These are phyloP conservation scores for Nemapogon koenigi DNA, from an alignment of 2,888 invertebrate genomes.

Conservation along the genomic window DNA sequence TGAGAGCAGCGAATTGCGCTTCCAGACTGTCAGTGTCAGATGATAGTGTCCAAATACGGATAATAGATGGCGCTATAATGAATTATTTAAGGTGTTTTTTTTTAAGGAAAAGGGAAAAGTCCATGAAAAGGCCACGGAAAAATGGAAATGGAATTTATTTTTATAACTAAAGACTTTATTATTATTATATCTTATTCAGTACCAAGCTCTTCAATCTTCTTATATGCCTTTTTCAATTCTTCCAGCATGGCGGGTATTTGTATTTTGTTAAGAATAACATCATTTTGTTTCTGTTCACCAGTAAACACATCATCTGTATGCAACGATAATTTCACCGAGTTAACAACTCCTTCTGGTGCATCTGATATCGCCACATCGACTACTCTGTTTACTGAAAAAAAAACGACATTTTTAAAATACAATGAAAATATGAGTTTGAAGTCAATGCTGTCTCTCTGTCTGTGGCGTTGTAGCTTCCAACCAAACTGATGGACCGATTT, in stretches of 20 bases:
- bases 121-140: too few relatives aligned
- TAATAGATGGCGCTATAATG: too few relatives aligned
- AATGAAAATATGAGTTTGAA: too few relatives aligned
- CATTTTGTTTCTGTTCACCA: constrained; percentile 30
- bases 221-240: constrained; percentile 36
- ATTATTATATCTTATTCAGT: constrained; percentile 37
- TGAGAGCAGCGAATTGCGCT: too few relatives aligned
- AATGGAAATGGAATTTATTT: background rate
- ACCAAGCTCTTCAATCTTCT: constrained; percentile 35
- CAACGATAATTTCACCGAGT: constrained; percentile 34
- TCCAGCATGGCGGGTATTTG: constrained; percentile 29
- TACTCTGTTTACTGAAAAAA: constrained; percentile 42
- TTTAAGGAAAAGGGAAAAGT: too few relatives aligned
- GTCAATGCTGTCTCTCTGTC: too few relatives aligned
- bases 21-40: too few relatives aligned
- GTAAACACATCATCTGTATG: constrained; percentile 33
- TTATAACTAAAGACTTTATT: constrained; percentile 34
- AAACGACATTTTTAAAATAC: too few relatives aligned
- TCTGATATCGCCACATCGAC: constrained; percentile 27
- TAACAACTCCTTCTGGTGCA: constrained; percentile 33
- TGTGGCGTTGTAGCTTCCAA: too few relatives aligned
- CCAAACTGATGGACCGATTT: too few relatives aligned
- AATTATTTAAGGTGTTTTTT: too few relatives aligned
- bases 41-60: too few relatives aligned
- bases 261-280: constrained; percentile 36